Evolutionary conservation across 2,113 vertebrate genomes (phyloP), one percentile per base, ranked within the genome.

Genomic region (Oryzias melastigma): DNA sequence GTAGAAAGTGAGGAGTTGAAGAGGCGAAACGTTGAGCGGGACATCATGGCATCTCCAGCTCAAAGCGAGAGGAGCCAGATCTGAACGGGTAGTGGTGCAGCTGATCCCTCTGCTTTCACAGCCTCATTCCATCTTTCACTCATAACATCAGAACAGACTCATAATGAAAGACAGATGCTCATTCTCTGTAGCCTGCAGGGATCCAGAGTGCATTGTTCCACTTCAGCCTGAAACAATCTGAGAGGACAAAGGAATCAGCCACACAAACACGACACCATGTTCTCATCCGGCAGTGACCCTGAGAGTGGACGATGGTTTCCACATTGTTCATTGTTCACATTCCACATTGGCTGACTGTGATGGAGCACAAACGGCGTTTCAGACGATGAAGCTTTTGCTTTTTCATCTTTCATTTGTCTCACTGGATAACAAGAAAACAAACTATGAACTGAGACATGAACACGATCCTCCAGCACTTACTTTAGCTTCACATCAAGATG

Each of bases 101-200:
- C 71, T 85, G 84, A 88, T 80, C 65, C 58, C 58, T 45, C 67
- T 73, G 66, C 79, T 83, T 84, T 72, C 76, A 79, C 78, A 67
- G 75, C 84, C 62, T 77, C 64, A 45, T 73, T 82, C 76, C 68
- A 77, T 73, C 67, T 60, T 80, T 79, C 83, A 68, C 75, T 89
- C 78, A 85, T 70, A 70, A 53, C 74, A 81, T 85, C 78, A 81
- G 60, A 77, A 88, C 76, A 79, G 63, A 77, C 54, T 80, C 77
- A 68, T 89, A 91, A 91, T 90, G 61, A 60, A 74, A 85, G 52
- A 66, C 90, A 91, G 90, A 80, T 41, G 45, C 43, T 22, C 71
- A 68, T 81, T 82, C 61, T 62, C 59, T 22, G 1, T 48, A 52
- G 74, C 71, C 72, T 44, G 7, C 42, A 15, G 72, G 78, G 78